phyloP scores from a whole-genome alignment of 2,888 invertebrate genomes.

The Drosophila maculinotata region DNA sequence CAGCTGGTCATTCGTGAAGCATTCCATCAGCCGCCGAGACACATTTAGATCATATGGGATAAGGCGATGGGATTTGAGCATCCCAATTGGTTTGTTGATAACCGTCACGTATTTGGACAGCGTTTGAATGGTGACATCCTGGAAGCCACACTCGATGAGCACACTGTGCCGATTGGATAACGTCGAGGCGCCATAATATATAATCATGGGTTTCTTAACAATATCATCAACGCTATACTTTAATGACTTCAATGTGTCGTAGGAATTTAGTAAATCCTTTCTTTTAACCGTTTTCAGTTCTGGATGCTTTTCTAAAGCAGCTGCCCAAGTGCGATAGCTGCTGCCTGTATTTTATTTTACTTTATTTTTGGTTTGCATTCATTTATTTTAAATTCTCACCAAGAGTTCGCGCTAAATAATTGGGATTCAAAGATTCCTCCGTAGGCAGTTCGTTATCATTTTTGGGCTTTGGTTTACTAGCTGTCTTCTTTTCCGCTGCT shows the following conservation, averaged over 20 bases:
- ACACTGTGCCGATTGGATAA: slow-evolving; percentile 88
- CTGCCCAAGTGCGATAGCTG: slow-evolving; percentile 69
- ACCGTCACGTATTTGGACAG: slow-evolving; percentile 83
- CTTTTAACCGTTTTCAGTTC: slow-evolving; percentile 76
- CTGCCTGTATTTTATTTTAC: slow-evolving; percentile 59
- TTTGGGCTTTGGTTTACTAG: slow-evolving; percentile 13
- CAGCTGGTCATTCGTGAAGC: slow-evolving; percentile 70
- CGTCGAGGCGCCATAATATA: slow-evolving; percentile 87
- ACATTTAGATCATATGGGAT: slow-evolving; percentile 85
- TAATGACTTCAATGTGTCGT: slow-evolving; percentile 70
- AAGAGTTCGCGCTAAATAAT: slow-evolving; percentile 57
- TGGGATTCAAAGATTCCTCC: slow-evolving; percentile 62
- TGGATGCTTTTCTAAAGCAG: slow-evolving; percentile 75
- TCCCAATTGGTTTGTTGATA: slow-evolving; percentile 80
- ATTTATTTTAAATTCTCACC: slow-evolving; percentile 40
- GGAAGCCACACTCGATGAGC: slow-evolving; percentile 88
- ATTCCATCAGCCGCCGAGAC: slow-evolving; percentile 76
- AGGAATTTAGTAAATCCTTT: slow-evolving; percentile 76
- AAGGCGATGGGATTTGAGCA: slow-evolving; percentile 83
- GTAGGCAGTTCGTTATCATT: slow-evolving; percentile 30
- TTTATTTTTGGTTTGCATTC: background rate
- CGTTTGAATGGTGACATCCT: slow-evolving; percentile 82
- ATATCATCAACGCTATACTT: slow-evolving; percentile 86
- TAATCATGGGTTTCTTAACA: slow-evolving; percentile 86
- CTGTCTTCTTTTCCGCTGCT: slow-evolving; percentile 24